phyloP scores from a whole-genome alignment of 2,113 vertebrate species.

The Oreochromis aureus region DNA sequence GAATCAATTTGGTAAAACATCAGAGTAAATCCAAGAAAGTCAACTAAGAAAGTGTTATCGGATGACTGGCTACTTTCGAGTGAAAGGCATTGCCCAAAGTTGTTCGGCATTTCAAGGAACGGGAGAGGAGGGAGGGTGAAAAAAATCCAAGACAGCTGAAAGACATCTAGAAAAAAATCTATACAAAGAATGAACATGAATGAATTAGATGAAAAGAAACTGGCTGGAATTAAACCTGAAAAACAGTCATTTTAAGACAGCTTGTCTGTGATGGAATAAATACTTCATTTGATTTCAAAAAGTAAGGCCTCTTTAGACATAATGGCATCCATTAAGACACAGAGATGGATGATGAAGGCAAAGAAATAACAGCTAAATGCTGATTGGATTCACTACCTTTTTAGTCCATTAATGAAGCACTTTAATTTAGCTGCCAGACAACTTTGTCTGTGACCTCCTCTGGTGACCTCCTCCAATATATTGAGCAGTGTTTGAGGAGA shows the following conservation, averaged over 20 bases:
- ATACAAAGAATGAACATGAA: neutral
- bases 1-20: neutral
- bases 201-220: neutral
- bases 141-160: neutral
- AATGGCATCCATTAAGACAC: constrained; percentile 37
- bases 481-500: constrained; percentile 42
- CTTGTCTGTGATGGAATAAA: neutral
- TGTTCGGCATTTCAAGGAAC: neutral
- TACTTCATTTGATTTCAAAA: constrained; percentile 1
- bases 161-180: neutral
- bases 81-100: neutral
- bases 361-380: constrained; percentile 24
- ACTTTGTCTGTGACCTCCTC: constrained; percentile 57
- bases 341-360: neutral
- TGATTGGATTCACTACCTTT: constrained; percentile 53
- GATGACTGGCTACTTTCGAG: neutral
- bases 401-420: constrained; percentile 52
- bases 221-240: neutral
- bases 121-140: accelerated
- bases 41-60: neutral
- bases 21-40: neutral
- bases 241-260: neutral
- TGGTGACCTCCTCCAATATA: constrained; percentile 50
- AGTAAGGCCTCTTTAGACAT: neutral
- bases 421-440: constrained; percentile 59